Base-by-base conservation (phyloP, 1,140 invertebrate genomes). In the Choristoneura fumiferana region DNA sequence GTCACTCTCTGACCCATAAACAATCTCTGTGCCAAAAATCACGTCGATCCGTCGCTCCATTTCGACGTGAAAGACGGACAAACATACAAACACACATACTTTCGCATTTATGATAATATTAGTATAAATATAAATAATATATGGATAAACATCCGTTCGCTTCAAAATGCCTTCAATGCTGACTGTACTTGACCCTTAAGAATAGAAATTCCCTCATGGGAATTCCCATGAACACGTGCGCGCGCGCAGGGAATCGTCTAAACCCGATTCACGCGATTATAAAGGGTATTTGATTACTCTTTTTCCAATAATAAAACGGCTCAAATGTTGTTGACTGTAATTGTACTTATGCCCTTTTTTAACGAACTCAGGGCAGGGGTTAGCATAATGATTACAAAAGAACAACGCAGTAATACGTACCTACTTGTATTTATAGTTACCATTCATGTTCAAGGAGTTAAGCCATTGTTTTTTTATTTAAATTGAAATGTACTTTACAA, bases 171-270 rank as follows among this genome's bases (percentile, higher is more conserved):
- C 6, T 3, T 2, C 22, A 37, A 37, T 12, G n/a, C 43, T 0
- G 40, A 49, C 43, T 49, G 43, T 29, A 45, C 43, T 39, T 5
- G 5, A n/a, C 43, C 43, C 43, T 43, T 18, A 49, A 4, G n/a
- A 12, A 10, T 17, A 29, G 22, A 29, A 29, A 29, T 29, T 29
- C 22, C 22, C 22, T 29, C 22, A 29, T 49, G 17, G 18, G 43
- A 49, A 49, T 49, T 49, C 43, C 22, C 43, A 49, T 49, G 43
- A 49, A 49, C 43, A 49, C 43, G 43, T 49, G 43, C 43, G 43
- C 43, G 1, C 22, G 18, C 43, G 43, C 43, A 1, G 22, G 29
- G 43, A 49, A 49, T 49, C 22, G 43, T 17, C 43, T 13, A 49
- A 49, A 49, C 43, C 43, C 43, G 43, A 49, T 49, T 49, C 43